Percentiles rank a stretch among this genome's conserved stretches.
Evolutionary conservation across 1,140 invertebrate species (phyloP).

Genomic region (Carcinoscorpius rotundicauda): DNA sequence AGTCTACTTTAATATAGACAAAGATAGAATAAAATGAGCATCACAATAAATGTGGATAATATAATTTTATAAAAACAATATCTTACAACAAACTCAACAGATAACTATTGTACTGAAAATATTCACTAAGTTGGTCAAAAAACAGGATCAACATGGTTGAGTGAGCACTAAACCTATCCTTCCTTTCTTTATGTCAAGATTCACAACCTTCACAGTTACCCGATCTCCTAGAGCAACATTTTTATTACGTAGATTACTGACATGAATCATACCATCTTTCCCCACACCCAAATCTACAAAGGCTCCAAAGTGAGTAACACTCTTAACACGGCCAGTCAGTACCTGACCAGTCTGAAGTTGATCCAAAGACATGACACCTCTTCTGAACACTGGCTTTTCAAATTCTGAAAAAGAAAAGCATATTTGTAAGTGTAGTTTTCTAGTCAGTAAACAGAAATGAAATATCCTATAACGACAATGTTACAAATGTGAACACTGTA

Average conservation of each 20-base stretch:
- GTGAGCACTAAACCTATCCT: slow-evolving; percentile 31
- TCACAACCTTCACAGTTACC: slow-evolving; percentile 47
- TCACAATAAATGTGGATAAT: too few species aligned
- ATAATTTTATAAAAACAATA: too few species aligned
- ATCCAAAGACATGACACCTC: slow-evolving; percentile 43
- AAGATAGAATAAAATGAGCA: too few species aligned
- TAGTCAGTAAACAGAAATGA: background rate
- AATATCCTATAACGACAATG: too few species aligned
- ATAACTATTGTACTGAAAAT: too few species aligned
- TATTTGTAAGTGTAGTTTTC: background rate
- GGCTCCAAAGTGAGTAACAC: slow-evolving; percentile 76
- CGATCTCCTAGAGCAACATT: slow-evolving; percentile 53
- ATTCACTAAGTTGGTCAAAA: too few species aligned
- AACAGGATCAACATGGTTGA: too few species aligned
- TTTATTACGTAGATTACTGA: slow-evolving; percentile 44
- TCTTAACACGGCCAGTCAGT: slow-evolving; percentile 52
- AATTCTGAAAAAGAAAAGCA: slow-evolving; percentile 32
- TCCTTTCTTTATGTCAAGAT: slow-evolving; percentile 38
- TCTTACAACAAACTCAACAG: too few species aligned
- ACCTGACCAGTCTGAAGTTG: slow-evolving; percentile 42
- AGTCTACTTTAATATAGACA: too few species aligned
- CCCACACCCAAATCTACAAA: slow-evolving; percentile 80
- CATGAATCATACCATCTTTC: slow-evolving; percentile 59
- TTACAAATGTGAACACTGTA: too few species aligned
- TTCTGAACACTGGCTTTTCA: slow-evolving; percentile 52